Conservation (phyloP, 2,888 invertebrate genomes). For the Colletes collaris region DNA sequence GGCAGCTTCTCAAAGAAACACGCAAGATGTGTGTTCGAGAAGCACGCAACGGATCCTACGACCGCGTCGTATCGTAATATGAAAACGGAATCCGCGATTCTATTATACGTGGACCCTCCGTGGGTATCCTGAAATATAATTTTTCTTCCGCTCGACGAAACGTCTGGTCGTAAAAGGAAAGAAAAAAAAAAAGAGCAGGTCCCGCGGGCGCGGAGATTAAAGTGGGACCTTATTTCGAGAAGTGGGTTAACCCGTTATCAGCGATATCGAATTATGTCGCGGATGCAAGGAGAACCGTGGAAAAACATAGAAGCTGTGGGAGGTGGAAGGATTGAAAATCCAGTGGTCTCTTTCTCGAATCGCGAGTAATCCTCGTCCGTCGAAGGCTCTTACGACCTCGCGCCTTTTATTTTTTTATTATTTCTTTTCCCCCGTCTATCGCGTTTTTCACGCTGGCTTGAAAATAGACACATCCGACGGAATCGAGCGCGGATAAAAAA, state of each 20-base stretch:
- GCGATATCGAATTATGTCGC: slow-evolving; percentile 41
- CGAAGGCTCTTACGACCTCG: slow-evolving; percentile 5
- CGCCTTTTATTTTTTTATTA: no score
- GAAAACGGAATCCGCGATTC: slow-evolving; percentile 13
- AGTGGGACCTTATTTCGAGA: slow-evolving; percentile 41
- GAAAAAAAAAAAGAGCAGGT: slow-evolving; percentile 1
- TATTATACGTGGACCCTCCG: slow-evolving; percentile 9
- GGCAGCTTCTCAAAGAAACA: no score
- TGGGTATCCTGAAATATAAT: slow-evolving; percentile 22
- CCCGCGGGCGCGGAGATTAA: slow-evolving; percentile 12
- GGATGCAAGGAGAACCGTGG: not conserved
- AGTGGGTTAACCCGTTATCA: slow-evolving; percentile 34
- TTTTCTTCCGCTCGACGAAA: not conserved
- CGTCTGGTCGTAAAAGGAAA: not conserved
- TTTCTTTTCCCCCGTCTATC: no score
- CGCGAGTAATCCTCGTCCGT: not conserved
- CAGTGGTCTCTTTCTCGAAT: slow-evolving; percentile 10
- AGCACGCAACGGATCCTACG: not conserved
- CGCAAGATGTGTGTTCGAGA: no score
- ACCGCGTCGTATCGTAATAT: slow-evolving; percentile 1
- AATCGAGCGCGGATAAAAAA: not conserved
- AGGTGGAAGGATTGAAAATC: not conserved
- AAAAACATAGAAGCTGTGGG: no score
- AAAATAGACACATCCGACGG: not conserved
- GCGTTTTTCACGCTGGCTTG: no score